Conservation (phyloP, 1,140 invertebrate genomes). For the Laupala kohalensis region DNA sequence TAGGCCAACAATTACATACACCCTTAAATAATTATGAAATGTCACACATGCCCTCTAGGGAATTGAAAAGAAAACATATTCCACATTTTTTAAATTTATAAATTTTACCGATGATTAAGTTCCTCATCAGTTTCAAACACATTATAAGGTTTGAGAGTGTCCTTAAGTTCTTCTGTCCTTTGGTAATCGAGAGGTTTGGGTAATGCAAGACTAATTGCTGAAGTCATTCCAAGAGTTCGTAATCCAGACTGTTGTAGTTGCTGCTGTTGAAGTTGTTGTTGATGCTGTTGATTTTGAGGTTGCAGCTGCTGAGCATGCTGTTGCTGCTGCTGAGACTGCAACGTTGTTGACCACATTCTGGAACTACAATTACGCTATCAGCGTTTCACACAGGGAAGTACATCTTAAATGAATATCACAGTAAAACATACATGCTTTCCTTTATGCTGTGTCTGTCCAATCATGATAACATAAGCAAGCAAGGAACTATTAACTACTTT, state of each 20-base stretch:
- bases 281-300: constrained; percentile 4
- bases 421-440: not conserved
- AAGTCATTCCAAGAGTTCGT: constrained; percentile 72
- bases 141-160: constrained; percentile 70
- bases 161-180: constrained; percentile 69
- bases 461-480: not conserved
- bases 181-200: constrained; percentile 76
- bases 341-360: constrained; percentile 13
- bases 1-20: too few relatives aligned
- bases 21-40: too few relatives aligned
- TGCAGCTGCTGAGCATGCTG: constrained; percentile 3
- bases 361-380: not conserved
- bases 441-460: not conserved
- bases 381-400: not conserved
- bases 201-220: constrained; percentile 76
- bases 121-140: constrained; percentile 87
- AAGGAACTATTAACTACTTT: not conserved
- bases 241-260: constrained; percentile 16
- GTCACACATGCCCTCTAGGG: too few relatives aligned
- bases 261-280: constrained; percentile 13
- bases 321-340: not conserved
- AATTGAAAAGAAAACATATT: too few relatives aligned
- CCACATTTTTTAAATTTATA: too few relatives aligned
- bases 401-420: not conserved
- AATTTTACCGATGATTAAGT: constrained; percentile 61